Evolutionary conservation across 2,888 invertebrate species (phyloP).

Genomic region (Oligia fasciuncula): DNA sequence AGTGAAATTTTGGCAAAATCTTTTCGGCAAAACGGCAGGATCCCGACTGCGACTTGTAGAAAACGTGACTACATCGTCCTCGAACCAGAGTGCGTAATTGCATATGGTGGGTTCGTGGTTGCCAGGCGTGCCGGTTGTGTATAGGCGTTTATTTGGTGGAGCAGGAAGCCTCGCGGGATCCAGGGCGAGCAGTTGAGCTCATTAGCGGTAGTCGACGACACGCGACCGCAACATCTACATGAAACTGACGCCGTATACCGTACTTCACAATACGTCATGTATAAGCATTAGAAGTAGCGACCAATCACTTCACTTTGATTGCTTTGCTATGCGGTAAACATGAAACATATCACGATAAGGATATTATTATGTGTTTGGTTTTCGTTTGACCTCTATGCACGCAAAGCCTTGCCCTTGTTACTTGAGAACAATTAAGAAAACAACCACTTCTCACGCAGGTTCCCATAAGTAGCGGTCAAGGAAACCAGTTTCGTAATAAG

Average conservation of each 20-base stretch:
- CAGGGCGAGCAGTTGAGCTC: conserved; percentile 60
- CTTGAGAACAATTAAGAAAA: conserved; percentile 30
- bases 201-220: conserved; percentile 50
- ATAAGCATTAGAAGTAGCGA: background rate
- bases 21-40: no score
- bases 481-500: conserved; percentile 5
- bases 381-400: conserved; percentile 35
- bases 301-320: conserved; percentile 25
- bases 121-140: background rate
- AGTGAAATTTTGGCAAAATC: no score
- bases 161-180: conserved; percentile 57
- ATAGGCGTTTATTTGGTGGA: conserved; percentile 21
- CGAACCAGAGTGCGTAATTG: background rate
- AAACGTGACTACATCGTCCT: background rate
- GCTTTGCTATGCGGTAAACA: conserved; percentile 25
- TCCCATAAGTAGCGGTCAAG: conserved; percentile 12
- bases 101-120: background rate
- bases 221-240: conserved; percentile 40
- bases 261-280: conserved; percentile 2
- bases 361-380: conserved; percentile 13
- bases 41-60: background rate
- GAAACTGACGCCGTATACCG: background rate
- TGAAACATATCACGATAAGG: conserved; percentile 29
- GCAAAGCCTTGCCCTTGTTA: conserved; percentile 42
- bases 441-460: conserved; percentile 39